Base-by-base conservation (phyloP, 1,140 invertebrate genomes). In the Teleogryllus occipitalis region DNA sequence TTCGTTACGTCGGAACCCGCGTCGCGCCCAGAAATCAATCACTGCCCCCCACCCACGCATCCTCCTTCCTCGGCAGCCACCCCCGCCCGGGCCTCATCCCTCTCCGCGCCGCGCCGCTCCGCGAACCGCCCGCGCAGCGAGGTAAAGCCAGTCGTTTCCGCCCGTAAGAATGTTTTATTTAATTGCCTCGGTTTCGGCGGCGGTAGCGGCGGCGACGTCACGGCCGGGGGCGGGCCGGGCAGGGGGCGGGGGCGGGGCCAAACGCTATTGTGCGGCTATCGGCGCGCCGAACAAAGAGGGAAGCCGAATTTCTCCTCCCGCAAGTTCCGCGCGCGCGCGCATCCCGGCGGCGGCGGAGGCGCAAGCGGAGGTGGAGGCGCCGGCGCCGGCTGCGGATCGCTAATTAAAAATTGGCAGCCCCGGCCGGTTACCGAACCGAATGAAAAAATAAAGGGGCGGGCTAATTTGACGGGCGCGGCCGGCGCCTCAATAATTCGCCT, bases 341-440 rank as follows among this genome's bases (percentile, higher is more conserved):
- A 14, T 18, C 54, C 18, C 54, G 54, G 54, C 54, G 10, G 18
- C 10, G 54, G 10, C 1, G 54, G n/a, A n/a, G n/a, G n/a, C n/a
- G n/a, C n/a, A n/a, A n/a, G 54, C 54, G 10, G 2, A 65, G 7
- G 54, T 7, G 54, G 54, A 39, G 27, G 27, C 27, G 27, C 1
- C 1, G 27, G 54, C 54, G 10, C 10, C 10, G 54, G 54, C 54
- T 10, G 54, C 18, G 54, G 54, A 65, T 65, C 54, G 54, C 54
- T 65, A 65, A 65, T 65, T 65, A 65, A 65, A 65, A 65, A 65
- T 65, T 65, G 54, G 54, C 54, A 65, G 54, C 54, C 18, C 54
- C 18, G 54, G 7, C 54, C 54, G 54, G 10, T 65, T 65, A 65
- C 54, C 54, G 54, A 65, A 7, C 54, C 10, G 54, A 65, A 65